A percentile compares a stretch with the other conserved stretches of the same genome.
Evolutionary conservation across 1,140 invertebrate genomes (phyloP).

Genomic region (Micrasema minimum): DNA sequence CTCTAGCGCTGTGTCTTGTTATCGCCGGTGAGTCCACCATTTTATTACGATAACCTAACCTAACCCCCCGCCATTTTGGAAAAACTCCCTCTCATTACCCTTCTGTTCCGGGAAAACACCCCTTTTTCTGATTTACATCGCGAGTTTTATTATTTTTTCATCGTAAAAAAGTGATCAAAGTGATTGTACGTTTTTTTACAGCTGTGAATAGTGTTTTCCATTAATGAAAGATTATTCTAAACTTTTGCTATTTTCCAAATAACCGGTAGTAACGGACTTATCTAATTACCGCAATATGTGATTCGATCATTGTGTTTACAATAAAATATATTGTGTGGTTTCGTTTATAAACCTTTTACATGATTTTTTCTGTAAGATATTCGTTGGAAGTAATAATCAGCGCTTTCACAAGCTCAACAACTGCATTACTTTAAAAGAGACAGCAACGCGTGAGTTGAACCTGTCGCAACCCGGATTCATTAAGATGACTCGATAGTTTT

Average conservation of each 20-base stretch:
- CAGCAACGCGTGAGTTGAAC: slow-evolving; percentile 7
- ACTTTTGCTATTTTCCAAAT: too few relatives aligned
- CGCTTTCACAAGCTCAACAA: background rate
- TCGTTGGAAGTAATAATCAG: too few relatives aligned
- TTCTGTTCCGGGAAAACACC: background rate
- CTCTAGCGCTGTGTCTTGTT: slow-evolving; percentile 66
- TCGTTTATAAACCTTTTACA: too few relatives aligned
- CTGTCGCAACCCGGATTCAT: slow-evolving; percentile 22
- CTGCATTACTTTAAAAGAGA: background rate
- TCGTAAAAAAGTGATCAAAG: slow-evolving; percentile 16
- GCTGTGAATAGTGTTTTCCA: slow-evolving; percentile 21
- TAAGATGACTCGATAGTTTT: slow-evolving; percentile 16
- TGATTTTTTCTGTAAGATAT: too few relatives aligned
- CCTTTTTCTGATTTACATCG: background rate
- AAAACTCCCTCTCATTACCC: background rate
- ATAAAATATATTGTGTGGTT: too few relatives aligned
- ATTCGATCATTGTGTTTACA: too few relatives aligned
- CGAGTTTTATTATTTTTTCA: slow-evolving; percentile 10
- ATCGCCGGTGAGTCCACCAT: slow-evolving; percentile 67
- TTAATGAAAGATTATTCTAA: too few relatives aligned
- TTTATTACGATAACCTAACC: slow-evolving; percentile 53
- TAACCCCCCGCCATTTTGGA: slow-evolving; percentile 31
- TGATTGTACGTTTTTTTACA: slow-evolving; percentile 27
- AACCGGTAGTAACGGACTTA: too few relatives aligned
- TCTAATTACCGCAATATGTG: too few relatives aligned